Conservation (phyloP, 2,113 vertebrate genomes). For the Columba livia region DNA sequence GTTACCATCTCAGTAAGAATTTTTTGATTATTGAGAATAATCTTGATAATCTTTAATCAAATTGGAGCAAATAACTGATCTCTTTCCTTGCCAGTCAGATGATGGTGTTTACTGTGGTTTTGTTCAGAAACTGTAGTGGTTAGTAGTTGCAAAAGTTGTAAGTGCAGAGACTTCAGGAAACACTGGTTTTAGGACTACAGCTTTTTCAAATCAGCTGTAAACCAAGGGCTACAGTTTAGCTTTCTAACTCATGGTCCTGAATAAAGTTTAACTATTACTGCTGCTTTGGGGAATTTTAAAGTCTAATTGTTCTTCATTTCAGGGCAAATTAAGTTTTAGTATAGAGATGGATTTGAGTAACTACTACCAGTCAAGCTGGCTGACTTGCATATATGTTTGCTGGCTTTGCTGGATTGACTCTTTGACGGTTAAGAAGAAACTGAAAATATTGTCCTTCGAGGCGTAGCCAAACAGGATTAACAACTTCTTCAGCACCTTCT, state of each 20-base stretch:
- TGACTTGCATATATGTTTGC: neutral
- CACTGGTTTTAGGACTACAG: neutral
- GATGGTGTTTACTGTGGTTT: neutral
- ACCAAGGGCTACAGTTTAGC: neutral
- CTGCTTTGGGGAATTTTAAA: neutral
- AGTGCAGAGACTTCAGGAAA: neutral
- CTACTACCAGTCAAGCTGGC: accelerated
- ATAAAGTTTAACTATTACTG: neutral
- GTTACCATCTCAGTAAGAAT: neutral
- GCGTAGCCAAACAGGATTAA: neutral
- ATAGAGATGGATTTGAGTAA: neutral
- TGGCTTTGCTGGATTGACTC: neutral
- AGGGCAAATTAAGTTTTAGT: neutral
- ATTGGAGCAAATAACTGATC: neutral
- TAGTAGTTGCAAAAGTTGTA: neutral
- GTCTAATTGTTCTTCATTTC: neutral
- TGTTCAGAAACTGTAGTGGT: neutral
- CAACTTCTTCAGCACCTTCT: neutral
- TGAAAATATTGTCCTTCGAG: neutral
- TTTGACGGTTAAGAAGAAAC: neutral
- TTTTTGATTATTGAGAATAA: neutral
- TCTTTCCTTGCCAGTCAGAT: neutral
- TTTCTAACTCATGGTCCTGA: accelerated
- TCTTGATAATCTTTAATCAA: neutral
- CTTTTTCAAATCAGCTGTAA: neutral